Evolutionary conservation across 2,888 invertebrate species (phyloP), one percentile per base, ranked within the genome.

Genomic region (Pterobdella sp.): DNA sequence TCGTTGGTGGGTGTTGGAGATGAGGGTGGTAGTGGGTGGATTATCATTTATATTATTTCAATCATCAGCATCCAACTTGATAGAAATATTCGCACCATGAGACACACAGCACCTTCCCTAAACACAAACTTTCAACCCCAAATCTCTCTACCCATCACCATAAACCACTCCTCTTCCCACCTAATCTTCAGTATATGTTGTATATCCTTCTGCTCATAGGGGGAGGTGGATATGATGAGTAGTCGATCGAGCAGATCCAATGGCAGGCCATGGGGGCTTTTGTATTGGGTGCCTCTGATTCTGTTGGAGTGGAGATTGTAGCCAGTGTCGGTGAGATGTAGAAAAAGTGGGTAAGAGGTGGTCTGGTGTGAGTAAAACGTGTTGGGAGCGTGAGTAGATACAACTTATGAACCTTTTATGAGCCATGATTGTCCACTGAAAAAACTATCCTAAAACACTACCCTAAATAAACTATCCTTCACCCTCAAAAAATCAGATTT

Each of bases 191-290:
- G 86, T 77, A 97, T 96, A 85, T 94, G 93, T 78, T 89, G 89
- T 22, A 95, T 86, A 81, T 97, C 96, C 76, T 90, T 89, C 74
- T 93, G 92, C 0, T 89, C 87, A 80, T 97, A 97, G 0, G 94
- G 90, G 36, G 88, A 86, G 0, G 96, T 97, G 7, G 93, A 90
- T 63, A 96, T 93, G 67, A 96, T 96, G 77, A 96, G 92, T 88
- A 93, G 90, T 36, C 96, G 87, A 85, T 98, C 98, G 2, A 98
- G 86, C 76, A 99, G 86, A 86, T 98, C 98, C 72, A 96, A 88
- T 0, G 98, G 98, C 72, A 98, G 93, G 7, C 98, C 98, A 83
- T 98, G 98, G 0, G 98, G 96, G 75, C 94, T 93, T 77, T 88
- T 88, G 85, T 95, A 93, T 81, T 90, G 90, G 29, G 95, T 96